phyloP scores from a whole-genome alignment of 2,888 invertebrate species.

The Brachyopa scutellaris region DNA sequence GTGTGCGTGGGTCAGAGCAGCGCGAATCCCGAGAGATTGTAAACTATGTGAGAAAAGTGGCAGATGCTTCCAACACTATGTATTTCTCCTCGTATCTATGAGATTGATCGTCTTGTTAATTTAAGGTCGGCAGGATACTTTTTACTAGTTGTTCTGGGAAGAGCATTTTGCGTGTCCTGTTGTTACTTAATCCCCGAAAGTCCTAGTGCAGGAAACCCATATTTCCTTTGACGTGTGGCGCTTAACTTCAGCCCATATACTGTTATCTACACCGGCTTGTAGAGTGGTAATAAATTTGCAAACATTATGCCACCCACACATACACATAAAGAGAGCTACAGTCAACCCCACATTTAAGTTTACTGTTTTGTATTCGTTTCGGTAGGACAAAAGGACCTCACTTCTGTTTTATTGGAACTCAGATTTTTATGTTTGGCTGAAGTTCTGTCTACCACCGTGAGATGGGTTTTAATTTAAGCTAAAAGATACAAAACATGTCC shows the following conservation, averaged over 20 bases:
- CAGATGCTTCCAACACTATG: constrained; percentile 19
- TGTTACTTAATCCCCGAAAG: constrained; percentile 8
- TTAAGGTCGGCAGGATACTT: constrained; percentile 32
- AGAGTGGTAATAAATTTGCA: constrained; percentile 45
- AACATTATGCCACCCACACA: constrained; percentile 12
- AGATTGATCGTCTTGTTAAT: constrained; percentile 38
- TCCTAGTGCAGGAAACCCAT: constrained; percentile 10
- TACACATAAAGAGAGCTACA: background rate
- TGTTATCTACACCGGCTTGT: constrained; percentile 22
- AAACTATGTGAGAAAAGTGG: constrained; percentile 31
- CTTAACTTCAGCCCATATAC: background rate
- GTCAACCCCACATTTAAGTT: background rate
- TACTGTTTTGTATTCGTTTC: constrained; percentile 32
- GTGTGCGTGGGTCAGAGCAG: background rate
- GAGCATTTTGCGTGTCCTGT: background rate
- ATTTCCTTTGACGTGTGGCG: too few species aligned
- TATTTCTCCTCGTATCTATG: background rate
- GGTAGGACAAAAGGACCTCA: background rate
- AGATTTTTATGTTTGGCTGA: background rate
- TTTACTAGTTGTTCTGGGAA: constrained; percentile 11
- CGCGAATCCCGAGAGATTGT: constrained; percentile 5
- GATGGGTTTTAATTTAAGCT: constrained; percentile 7
- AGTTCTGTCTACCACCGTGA: background rate
- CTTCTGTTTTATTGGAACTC: constrained; percentile 27
- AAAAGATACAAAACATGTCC: background rate